Base-by-base conservation (phyloP, 37 sponge, comb jelly and placozoan genomes). In the Mnemiopsis leidyi region DNA sequence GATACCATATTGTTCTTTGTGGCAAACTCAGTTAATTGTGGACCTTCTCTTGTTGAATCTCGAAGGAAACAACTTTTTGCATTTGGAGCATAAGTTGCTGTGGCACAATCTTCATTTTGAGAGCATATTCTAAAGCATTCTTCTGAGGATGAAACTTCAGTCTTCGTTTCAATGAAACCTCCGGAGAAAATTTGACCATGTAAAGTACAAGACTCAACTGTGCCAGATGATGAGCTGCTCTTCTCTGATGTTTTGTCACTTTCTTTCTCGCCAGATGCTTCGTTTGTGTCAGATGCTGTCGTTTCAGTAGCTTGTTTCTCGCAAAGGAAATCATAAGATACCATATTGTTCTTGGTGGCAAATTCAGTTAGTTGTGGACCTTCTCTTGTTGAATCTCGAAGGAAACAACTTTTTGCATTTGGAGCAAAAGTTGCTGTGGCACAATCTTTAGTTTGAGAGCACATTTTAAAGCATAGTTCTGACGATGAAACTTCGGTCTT, bases 321-420 rank as follows among this genome's bases (percentile, higher is more conserved):
- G 33, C 79, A 77, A 16, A 31, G 30, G 18, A 77, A 77, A 32
- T 77, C 79, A 77, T 77, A 77, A 34, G 79, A 77, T 31, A 32
- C 33, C 9, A 77, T 9, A 3, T 34, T 34, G 36, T 77, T 32
- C 3, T 16, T 77, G 34, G 21, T 77, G 1, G 79, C 26, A 77
- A 77, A 77, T 34, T 33, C 79, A 31, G 79, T 77, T 3, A 33
- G 1, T 32, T 31, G 30, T 9, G 79, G 79, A 77, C 36, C 36
- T 77, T 32, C 20, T 13, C 36, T 34, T 0, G 26, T 3, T 33
- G 79, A 31, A 77, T 77, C 35, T 34, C 79, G 1, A 16, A 77
- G 32, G 35, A 34, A 77, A 32, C 79, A 77, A 31, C 33, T 77
- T 36, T 34, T 77, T 34, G 36, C 33, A 16, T 34, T 77, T 32